A percentile compares a stretch with the other conserved stretches of the same genome.
Conservation (phyloP, 2,797 vertebrate genomes). For the Parauchenoglanis ngamensis region DNA sequence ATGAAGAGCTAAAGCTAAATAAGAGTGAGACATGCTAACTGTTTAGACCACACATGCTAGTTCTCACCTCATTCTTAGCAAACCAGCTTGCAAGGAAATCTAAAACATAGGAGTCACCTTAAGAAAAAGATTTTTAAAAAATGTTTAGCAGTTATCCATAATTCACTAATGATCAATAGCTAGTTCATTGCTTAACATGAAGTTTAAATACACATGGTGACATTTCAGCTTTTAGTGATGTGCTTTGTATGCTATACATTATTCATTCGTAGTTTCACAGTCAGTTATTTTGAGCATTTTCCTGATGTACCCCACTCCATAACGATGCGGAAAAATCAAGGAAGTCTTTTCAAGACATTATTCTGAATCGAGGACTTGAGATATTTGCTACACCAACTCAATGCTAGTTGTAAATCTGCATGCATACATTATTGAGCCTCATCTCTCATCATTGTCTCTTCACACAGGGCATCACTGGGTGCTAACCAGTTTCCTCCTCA, state of each 20-base stretch:
- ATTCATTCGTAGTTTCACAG: slow-evolving; percentile 23
- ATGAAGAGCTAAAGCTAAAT: slow-evolving; percentile 39
- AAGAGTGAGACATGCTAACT: slow-evolving; percentile 20
- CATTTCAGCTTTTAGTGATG: slow-evolving; percentile 13
- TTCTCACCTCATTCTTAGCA: slow-evolving; percentile 16
- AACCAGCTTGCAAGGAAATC: background rate
- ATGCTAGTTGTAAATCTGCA: slow-evolving; percentile 26
- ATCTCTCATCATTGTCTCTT: slow-evolving; percentile 25
- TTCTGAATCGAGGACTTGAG: slow-evolving; percentile 16
- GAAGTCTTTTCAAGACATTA: background rate
- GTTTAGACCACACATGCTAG: slow-evolving; percentile 12
- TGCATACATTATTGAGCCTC: slow-evolving; percentile 6
- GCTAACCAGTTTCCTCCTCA: slow-evolving; percentile 42
- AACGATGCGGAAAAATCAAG: background rate
- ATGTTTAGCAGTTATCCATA: slow-evolving; percentile 33
- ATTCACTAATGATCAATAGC: slow-evolving; percentile 15
- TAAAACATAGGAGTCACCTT: background rate
- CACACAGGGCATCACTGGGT: slow-evolving; percentile 46
- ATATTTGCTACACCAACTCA: slow-evolving; percentile 5
- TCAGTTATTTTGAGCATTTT: background rate
- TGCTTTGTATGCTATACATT: slow-evolving; percentile 27
- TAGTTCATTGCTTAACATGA: slow-evolving; percentile 20
- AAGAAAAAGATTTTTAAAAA: background rate
- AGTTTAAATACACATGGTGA: slow-evolving; percentile 50
- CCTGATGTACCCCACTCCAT: background rate